Evolutionary conservation across 1,140 invertebrate species (phyloP), one percentile per base, ranked within the genome.

Genomic region (Drosophila nigrodunni): DNA sequence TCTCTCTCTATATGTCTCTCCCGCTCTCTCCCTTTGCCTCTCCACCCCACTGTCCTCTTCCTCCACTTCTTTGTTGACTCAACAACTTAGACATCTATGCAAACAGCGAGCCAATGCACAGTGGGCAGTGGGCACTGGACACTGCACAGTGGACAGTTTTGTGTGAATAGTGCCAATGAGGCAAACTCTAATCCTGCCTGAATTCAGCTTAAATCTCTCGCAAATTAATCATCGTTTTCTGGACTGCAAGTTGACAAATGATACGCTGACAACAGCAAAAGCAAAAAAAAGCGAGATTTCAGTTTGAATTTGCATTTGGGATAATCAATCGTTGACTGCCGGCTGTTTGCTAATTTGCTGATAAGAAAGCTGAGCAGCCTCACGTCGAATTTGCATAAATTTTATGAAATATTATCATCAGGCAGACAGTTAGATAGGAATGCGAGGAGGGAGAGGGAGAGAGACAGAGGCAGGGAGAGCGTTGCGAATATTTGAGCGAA

Each of bases 1-100:
- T 5, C 52, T 6, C n/a, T 47, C 64, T n/a, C n/a, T n/a, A n/a
- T n/a, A n/a, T n/a, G n/a, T n/a, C n/a, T n/a, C n/a, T n/a, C n/a
- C n/a, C n/a, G n/a, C n/a, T n/a, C n/a, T 6, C n/a, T 47, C 64
- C 44, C 30, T 46, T 52, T 15, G 9, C 7, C 7, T 54, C 21
- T 18, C 30, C 18, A 2, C 25, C 25, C 25, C 25, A 30, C 3
- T 7, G 10, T 37, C 34, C 34, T 18, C 44, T 13, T 21, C 18
- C 49, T 15, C 21, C 69, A 30, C 25, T 30, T 41, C 49, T 59
- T 43, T 88, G 81, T 88, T 88, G 83, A 89, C 74, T 89, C 85
- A 88, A 88, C 85, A 88, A 74, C 83, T 89, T 78, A 88, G 80
- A 70, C 68, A 81, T 78, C 89, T 89, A 66, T 70, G 85, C 83